Evolutionary conservation across 2,888 invertebrate genomes (phyloP).

Genomic region (Salticus scenicus): DNA sequence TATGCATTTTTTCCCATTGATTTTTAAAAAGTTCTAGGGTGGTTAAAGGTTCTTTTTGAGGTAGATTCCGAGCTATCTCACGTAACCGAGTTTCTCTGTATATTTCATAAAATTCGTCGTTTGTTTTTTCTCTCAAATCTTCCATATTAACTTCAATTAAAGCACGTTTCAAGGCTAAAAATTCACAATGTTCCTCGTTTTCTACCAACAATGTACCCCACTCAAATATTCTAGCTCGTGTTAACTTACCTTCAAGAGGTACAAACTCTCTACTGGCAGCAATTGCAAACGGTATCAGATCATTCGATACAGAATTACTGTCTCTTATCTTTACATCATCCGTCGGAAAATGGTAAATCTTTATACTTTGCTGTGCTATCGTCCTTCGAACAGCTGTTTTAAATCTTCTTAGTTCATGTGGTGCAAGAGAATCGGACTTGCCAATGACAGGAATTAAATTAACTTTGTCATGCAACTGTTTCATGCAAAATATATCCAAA

Average conservation of each 20-base stretch:
- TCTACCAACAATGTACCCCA: slow-evolving; percentile 98
- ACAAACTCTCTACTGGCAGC: slow-evolving; percentile 99
- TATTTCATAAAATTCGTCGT: slow-evolving; percentile 94
- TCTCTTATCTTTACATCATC: slow-evolving; percentile 97
- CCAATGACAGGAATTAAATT: slow-evolving; percentile 99
- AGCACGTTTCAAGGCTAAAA: slow-evolving; percentile 98
- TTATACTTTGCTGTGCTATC: slow-evolving; percentile 92
- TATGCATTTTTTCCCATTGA: slow-evolving; percentile 74
- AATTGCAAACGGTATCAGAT: slow-evolving; percentile 92
- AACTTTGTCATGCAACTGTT: slow-evolving; percentile 94
- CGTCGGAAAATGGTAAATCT: slow-evolving; percentile 97
- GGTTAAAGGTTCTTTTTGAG: slow-evolving; percentile 69
- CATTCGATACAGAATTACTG: slow-evolving; percentile 81
- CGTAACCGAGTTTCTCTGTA: slow-evolving; percentile 91
- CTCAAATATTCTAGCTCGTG: slow-evolving; percentile 96
- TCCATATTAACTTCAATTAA: slow-evolving; percentile 99
- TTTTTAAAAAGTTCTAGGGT: slow-evolving; percentile 76
- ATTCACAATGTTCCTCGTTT: slow-evolving; percentile 99
- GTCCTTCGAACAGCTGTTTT: slow-evolving; percentile 88
- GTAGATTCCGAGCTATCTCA: slow-evolving; percentile 92
- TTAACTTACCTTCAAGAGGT: slow-evolving; percentile 95
- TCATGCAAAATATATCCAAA: slow-evolving; percentile 98
- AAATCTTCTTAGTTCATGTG: slow-evolving; percentile 96
- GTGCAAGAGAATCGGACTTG: slow-evolving; percentile 99
- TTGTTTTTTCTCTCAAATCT: slow-evolving; percentile 98